These are phyloP conservation scores for Cydia strobilella DNA, from an alignment of 1,140 invertebrate species.

Conservation along the genomic window DNA sequence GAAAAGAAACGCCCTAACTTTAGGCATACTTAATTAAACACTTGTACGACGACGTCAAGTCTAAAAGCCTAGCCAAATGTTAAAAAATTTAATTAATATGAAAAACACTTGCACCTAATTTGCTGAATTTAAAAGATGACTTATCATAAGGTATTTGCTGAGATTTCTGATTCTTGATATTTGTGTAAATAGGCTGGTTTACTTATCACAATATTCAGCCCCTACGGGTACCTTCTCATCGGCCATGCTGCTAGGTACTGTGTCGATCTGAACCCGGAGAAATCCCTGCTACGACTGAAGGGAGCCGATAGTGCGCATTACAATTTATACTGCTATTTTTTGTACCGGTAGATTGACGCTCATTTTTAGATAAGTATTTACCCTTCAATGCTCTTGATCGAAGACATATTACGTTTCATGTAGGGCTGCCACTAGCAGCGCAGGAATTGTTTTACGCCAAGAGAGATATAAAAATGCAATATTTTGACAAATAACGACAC, in stretches of 20 bases:
- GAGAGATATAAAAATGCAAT: neutral
- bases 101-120: too few relatives aligned
- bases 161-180: too few relatives aligned
- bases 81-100: too few relatives aligned
- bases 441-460: neutral
- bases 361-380: constrained; percentile 57
- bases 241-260: constrained; percentile 47
- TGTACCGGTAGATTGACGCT: constrained; percentile 56
- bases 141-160: too few relatives aligned
- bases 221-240: constrained; percentile 50
- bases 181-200: too few relatives aligned
- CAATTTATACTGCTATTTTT: constrained; percentile 58
- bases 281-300: constrained; percentile 54
- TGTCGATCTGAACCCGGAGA: constrained; percentile 36
- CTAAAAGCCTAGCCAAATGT: neutral
- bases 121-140: too few relatives aligned
- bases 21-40: neutral
- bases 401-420: constrained; percentile 58
- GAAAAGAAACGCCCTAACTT: constrained; percentile 41
- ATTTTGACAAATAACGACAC: neutral
- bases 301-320: constrained; percentile 42
- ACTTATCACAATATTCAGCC: too few relatives aligned
- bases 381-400: constrained; percentile 60
- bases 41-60: neutral
- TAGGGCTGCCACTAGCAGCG: constrained; percentile 46